Percentiles rank a stretch among this genome's conserved stretches.
These are phyloP conservation scores for Scaptomyza cyrtandrae DNA, from an alignment of 2,888 invertebrate species.

Conservation along the genomic window DNA sequence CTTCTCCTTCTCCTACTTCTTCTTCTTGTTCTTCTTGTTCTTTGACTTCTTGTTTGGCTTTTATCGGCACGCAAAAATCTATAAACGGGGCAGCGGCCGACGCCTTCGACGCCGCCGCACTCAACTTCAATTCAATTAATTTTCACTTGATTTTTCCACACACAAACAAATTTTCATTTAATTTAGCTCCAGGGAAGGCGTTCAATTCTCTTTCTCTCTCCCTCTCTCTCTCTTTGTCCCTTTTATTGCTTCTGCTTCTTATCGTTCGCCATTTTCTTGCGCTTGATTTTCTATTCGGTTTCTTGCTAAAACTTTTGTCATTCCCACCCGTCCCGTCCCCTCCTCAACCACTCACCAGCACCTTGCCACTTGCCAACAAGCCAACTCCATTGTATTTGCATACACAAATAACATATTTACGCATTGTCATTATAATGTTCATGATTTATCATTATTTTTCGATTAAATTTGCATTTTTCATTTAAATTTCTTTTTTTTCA, in stretches of 20 bases:
- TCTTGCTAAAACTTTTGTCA: constrained; percentile 28
- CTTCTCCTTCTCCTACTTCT: constrained; percentile 17
- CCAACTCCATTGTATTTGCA: too few relatives aligned
- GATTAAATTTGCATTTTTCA: constrained; percentile 26
- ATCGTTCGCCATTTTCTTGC: constrained; percentile 73
- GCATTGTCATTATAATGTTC: constrained; percentile 41
- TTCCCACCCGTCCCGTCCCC: not conserved
- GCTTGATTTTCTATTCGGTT: constrained; percentile 76
- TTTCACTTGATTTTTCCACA: constrained; percentile 82
- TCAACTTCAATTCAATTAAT: constrained; percentile 84
- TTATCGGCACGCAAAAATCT: constrained; percentile 68
- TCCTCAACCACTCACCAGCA: not conserved
- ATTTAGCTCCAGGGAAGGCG: constrained; percentile 68
- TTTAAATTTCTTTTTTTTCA: too few relatives aligned
- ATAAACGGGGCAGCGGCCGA: constrained; percentile 69
- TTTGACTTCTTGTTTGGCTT: constrained; percentile 18
- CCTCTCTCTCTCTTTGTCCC: constrained; percentile 13
- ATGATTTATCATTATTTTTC: constrained; percentile 11
- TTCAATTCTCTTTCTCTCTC: constrained; percentile 35
- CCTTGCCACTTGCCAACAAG: too few relatives aligned
- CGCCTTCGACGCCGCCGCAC: constrained; percentile 73
- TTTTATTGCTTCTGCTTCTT: constrained; percentile 33
- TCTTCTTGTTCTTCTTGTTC: not conserved
- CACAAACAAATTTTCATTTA: constrained; percentile 73
- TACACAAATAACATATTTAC: constrained; percentile 16